Conservation (phyloP, 2,888 invertebrate genomes). For the Stegana nigrithorax region DNA sequence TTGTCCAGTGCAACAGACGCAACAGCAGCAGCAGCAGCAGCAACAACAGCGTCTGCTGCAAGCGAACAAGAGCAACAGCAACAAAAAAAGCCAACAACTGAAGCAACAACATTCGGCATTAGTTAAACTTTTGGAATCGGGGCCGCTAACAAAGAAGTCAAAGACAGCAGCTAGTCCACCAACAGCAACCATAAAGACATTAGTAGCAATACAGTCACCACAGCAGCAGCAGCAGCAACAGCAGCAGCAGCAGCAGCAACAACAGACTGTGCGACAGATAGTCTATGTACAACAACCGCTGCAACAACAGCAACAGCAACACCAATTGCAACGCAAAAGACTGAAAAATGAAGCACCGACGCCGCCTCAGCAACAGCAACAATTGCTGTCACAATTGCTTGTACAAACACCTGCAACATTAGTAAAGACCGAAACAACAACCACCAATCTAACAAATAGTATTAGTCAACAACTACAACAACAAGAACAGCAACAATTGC, state of each 20-base stretch:
- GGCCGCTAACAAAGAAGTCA: slow-evolving; percentile 61
- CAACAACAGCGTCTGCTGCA: slow-evolving; percentile 46
- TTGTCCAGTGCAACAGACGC: slow-evolving; percentile 35
- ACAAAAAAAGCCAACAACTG: slow-evolving; percentile 66
- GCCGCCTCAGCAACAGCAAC: slow-evolving; percentile 30
- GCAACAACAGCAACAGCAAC: slow-evolving; percentile 40
- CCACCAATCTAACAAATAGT: slow-evolving; percentile 51
- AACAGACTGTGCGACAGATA: slow-evolving; percentile 35
- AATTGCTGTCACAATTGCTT: slow-evolving; percentile 27
- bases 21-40: slow-evolving; percentile 41
- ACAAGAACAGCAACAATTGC: slow-evolving; percentile 38
- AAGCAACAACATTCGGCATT: slow-evolving; percentile 76
- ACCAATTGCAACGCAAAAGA: slow-evolving; percentile 61
- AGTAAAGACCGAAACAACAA: slow-evolving; percentile 50
- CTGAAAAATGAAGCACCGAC: slow-evolving; percentile 59
- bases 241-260: slow-evolving; percentile 30
- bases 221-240: slow-evolving; percentile 28
- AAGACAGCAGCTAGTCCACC: slow-evolving; percentile 10
- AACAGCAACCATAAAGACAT: slow-evolving; percentile 14
- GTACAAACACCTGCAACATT: slow-evolving; percentile 54
- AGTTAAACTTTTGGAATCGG: slow-evolving; percentile 75
- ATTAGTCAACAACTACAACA: slow-evolving; percentile 59
- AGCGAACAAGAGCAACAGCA: slow-evolving; percentile 22
- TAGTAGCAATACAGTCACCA: slow-evolving; percentile 29
- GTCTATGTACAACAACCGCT: slow-evolving; percentile 35